Base-by-base conservation (phyloP, 2,113 vertebrate genomes). In the Romanogobio albipinnatus region DNA sequence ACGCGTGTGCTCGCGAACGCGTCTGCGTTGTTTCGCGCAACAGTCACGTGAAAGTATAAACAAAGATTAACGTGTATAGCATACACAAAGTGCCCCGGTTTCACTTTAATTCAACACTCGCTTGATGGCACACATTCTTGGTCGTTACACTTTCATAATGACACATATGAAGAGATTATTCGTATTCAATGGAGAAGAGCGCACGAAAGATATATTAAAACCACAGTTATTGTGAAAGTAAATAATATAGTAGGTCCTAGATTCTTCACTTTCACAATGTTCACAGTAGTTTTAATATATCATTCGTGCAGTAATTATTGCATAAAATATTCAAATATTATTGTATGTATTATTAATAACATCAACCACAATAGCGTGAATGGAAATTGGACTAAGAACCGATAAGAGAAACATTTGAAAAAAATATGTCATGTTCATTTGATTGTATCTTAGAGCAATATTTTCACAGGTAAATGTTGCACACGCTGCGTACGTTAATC, bases 1-100 rank as follows among this genome's bases (percentile, higher is more conserved):
- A 10, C 17, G 53, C 4, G 3, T 4, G 47, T 29, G n/a, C 47
- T 14, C 73, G 47, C n/a, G n/a, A 47, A 19, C 47, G n/a, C 24
- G 3, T 2, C n/a, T 75, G 73, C n/a, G 24, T 24, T 53, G 15
- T 24, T 53, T 9, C 14, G 45, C 73, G 73, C 73, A 76, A 29
- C 47, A 76, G 39, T 74, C 70, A 26, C 49, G 49, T 76, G 74
- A 76, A 53, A 17, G 26, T 53, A 76, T 76, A 76, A 76, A 76
- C 73, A 53, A 76, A 76, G 24, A 47, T 75, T 56, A 51, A 47
- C 45, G n/a, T 76, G 14, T 10, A 22, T 43, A 22, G 33, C 22
- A 19, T 29, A 33, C 15, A 14, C 14, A 26, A 53, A 51, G 24
- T 76, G 74, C 14, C 33, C 74, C 74, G 4, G 24, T 76, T 76